phyloP scores from a whole-genome alignment of 2,888 invertebrate species.

The Dynastes tityus region DNA sequence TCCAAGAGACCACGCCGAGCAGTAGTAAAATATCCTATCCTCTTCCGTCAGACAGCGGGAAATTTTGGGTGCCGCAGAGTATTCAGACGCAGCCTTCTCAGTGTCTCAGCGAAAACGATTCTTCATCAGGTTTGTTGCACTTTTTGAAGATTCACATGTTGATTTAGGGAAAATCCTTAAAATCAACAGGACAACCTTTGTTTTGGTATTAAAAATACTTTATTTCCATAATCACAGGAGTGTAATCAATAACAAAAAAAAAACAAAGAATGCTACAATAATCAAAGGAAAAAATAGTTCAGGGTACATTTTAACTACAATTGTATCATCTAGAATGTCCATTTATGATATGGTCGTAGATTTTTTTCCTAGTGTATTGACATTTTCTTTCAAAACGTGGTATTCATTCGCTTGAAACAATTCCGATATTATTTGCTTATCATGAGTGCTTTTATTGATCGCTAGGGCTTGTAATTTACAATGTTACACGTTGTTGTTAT shows the following conservation, averaged over 20 bases:
- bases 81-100: conserved; percentile 54
- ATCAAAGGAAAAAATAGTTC: too few relatives aligned
- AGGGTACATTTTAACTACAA: too few relatives aligned
- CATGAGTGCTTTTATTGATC: conserved; percentile 2
- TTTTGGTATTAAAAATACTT: too few relatives aligned
- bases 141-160: background rate
- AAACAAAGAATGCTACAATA: too few relatives aligned
- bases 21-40: conserved; percentile 66
- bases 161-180: too few relatives aligned
- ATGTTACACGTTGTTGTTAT: conserved; percentile 4
- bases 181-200: too few relatives aligned
- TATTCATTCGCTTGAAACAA: background rate
- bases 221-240: too few relatives aligned
- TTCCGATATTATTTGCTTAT: conserved; percentile 16
- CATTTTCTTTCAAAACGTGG: background rate
- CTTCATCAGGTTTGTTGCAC: conserved; percentile 41
- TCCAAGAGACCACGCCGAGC: conserved; percentile 68
- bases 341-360: too few relatives aligned
- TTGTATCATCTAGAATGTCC: too few relatives aligned
- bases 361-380: background rate
- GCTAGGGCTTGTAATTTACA: background rate
- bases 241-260: too few relatives aligned
- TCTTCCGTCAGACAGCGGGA: conserved; percentile 69
- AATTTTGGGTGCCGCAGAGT: conserved; percentile 71
- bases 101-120: conserved; percentile 55